These are phyloP conservation scores for Idaea biselata DNA, from an alignment of 2,888 invertebrate species.

Conservation along the genomic window DNA sequence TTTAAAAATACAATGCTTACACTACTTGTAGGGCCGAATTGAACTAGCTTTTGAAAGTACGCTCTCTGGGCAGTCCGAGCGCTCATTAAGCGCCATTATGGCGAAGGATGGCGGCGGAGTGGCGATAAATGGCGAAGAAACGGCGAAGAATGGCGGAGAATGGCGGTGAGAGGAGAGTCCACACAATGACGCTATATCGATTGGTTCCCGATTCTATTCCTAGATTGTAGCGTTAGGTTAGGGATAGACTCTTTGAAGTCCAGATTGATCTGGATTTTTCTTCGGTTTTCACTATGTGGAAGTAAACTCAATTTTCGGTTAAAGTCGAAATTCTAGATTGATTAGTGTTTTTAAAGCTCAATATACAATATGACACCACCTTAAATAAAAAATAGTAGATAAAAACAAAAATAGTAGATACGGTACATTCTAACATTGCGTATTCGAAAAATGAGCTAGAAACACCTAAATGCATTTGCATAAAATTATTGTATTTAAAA, in stretches of 20 bases:
- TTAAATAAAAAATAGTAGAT: too few species aligned
- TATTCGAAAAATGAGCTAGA: too few species aligned
- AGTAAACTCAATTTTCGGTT: too few species aligned
- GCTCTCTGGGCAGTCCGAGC: slow-evolving; percentile 61
- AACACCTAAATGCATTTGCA: too few species aligned
- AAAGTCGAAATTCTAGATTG: too few species aligned
- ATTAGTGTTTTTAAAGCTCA: too few species aligned
- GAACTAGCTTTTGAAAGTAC: slow-evolving; percentile 21
- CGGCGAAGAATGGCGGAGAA: slow-evolving; percentile 36
- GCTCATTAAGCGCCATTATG: slow-evolving; percentile 71
- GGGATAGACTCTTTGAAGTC: not conserved
- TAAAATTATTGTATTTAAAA: too few species aligned
- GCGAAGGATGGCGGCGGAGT: slow-evolving; percentile 50
- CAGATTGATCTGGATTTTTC: not conserved
- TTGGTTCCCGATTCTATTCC: slow-evolving; percentile 37
- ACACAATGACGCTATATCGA: slow-evolving; percentile 38
- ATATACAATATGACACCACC: too few species aligned
- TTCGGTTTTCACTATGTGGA: too few species aligned
- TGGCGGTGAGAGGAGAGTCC: slow-evolving; percentile 23
- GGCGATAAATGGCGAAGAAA: slow-evolving; percentile 57
- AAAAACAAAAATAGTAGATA: too few species aligned
- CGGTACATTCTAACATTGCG: too few species aligned
- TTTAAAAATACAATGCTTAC: too few species aligned
- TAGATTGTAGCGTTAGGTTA: slow-evolving; percentile 26
- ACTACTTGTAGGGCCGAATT: not conserved